These are phyloP conservation scores for Trogon melanurus DNA, from an alignment of 2,113 vertebrate genomes.

Conservation along the genomic window DNA sequence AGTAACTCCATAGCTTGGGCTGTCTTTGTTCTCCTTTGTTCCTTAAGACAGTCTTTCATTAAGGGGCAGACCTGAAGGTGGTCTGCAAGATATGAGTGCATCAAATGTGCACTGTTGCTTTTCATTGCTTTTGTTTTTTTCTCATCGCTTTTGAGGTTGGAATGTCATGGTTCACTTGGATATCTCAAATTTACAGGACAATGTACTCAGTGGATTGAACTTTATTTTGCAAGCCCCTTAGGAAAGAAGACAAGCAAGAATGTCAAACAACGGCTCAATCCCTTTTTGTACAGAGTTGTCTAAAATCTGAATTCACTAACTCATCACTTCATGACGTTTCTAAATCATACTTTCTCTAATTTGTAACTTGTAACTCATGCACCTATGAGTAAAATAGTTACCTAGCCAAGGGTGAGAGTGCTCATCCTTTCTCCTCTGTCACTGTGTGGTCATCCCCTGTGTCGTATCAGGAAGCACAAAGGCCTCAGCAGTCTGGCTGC, in stretches of 20 bases:
- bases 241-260: not conserved
- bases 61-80: not conserved
- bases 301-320: not conserved
- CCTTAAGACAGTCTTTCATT: not conserved
- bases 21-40: not conserved
- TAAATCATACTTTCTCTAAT: not conserved
- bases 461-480: not conserved
- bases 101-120: not conserved
- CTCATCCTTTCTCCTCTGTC: not conserved
- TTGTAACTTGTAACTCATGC: not conserved
- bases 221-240: not conserved
- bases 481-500: not conserved
- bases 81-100: not conserved
- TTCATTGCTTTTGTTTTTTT: not conserved
- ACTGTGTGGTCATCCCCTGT: rapidly evolving
- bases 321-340: not conserved
- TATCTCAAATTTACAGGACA: not conserved
- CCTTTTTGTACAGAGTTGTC: not conserved
- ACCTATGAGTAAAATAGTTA: not conserved
- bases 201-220: not conserved
- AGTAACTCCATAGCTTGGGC: not conserved
- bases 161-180: not conserved
- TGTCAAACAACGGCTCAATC: not conserved
- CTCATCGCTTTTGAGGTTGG: not conserved
- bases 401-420: not conserved